Percentiles rank a stretch among this genome's conserved stretches.
Conservation (phyloP, 2,113 vertebrate genomes). For the Perccottus glenii region DNA sequence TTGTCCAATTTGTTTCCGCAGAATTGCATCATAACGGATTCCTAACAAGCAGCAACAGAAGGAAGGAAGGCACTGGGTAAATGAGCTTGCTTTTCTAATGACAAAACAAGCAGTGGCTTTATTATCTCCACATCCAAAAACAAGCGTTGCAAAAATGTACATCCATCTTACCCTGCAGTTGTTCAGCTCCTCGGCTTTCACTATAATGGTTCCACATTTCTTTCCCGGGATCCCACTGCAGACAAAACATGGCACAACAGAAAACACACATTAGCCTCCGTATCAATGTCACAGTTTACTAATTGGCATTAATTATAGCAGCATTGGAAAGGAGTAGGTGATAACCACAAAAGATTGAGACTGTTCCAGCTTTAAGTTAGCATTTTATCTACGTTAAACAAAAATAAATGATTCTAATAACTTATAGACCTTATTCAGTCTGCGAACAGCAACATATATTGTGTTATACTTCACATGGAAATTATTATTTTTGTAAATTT, state of each 20-base stretch:
- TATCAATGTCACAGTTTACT: neutral
- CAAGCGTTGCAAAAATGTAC: neutral
- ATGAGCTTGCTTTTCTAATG: neutral
- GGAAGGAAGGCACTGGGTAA: neutral
- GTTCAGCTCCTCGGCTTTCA: conserved; percentile 93
- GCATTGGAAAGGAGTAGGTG: too few species aligned
- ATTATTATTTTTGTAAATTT: too few species aligned
- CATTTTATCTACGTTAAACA: too few species aligned
- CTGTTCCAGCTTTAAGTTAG: neutral
- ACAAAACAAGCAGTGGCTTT: neutral
- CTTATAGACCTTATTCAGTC: too few species aligned
- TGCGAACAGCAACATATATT: too few species aligned
- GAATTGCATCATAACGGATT: conserved; percentile 89
- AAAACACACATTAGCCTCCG: conserved; percentile 4
- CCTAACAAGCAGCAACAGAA: conserved; percentile 64
- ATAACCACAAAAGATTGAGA: too few species aligned
- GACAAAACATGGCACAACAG: conserved; percentile 46
- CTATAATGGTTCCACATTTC: conserved; percentile 93
- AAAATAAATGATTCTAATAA: too few species aligned
- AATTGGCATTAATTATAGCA: neutral
- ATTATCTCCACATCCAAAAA: conserved; percentile 2
- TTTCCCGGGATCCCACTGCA: conserved; percentile 94
- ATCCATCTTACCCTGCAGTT: conserved; percentile 90
- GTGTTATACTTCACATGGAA: too few species aligned
- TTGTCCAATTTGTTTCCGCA: conserved; percentile 91